Conservation (phyloP, 2,888 invertebrate genomes). For the Lasioglossum lativentre region DNA sequence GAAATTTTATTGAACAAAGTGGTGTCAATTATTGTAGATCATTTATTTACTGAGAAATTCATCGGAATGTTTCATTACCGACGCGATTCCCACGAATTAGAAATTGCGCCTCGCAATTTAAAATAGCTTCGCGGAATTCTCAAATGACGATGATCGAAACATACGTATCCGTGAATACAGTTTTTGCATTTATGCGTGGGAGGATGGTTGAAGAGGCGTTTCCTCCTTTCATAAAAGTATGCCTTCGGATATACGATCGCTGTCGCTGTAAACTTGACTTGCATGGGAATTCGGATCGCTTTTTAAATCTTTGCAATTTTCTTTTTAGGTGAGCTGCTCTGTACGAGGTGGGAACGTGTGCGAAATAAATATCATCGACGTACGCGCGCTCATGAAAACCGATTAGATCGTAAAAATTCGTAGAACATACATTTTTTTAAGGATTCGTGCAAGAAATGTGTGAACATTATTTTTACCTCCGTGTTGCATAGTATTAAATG, state of each 20-base stretch:
- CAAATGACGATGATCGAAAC: background rate
- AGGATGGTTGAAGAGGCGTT: background rate
- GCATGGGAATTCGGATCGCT: background rate
- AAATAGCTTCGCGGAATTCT: background rate
- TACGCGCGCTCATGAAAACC: background rate
- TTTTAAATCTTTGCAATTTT: constrained; percentile 1
- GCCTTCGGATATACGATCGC: background rate
- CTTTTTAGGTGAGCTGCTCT: background rate
- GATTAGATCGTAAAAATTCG: constrained; percentile 11
- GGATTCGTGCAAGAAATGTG: background rate
- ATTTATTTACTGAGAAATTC: background rate
- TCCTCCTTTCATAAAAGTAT: background rate
- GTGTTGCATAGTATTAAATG: background rate
- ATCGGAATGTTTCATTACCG: background rate
- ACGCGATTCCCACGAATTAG: background rate
- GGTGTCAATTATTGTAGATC: background rate
- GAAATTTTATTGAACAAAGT: background rate
- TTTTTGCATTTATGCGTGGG: background rate
- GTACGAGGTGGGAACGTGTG: background rate
- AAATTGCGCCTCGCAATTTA: background rate
- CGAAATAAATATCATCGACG: background rate
- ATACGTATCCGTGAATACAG: background rate
- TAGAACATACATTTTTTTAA: background rate
- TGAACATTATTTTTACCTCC: background rate
- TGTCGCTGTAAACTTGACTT: background rate